phyloP scores from a whole-genome alignment of 2,797 vertebrate genomes.

The Carduelis carduelis region DNA sequence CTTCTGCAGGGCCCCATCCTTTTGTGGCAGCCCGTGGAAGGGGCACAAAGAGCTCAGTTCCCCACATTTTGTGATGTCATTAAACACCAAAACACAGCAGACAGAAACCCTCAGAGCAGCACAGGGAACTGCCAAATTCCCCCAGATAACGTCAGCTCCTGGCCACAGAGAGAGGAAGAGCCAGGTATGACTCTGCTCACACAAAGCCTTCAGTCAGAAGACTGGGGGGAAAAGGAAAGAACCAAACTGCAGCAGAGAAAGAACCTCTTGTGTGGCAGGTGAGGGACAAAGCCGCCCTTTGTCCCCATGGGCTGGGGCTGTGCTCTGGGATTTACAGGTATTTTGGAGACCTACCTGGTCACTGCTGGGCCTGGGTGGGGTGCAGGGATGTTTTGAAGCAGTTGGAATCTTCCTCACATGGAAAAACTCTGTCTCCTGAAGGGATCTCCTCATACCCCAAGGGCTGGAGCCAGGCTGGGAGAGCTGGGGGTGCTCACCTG shows the following conservation, averaged over 20 bases:
- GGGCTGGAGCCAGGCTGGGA: not conserved
- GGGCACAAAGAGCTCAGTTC: not conserved
- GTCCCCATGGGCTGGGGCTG: not conserved
- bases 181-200: not conserved
- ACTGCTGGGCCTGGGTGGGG: accelerated
- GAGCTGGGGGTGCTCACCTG: not conserved
- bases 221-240: not conserved
- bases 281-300: not conserved
- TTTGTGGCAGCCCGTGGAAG: accelerated
- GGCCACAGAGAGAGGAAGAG: not conserved
- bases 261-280: not conserved
- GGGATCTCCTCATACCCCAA: accelerated
- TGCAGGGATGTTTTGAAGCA: accelerated
- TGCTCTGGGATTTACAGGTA: not conserved
- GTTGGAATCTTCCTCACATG: accelerated
- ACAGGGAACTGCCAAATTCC: not conserved
- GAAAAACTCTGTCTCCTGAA: not conserved
- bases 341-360: not conserved
- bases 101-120: not conserved
- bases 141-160: not conserved
- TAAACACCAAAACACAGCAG: not conserved
- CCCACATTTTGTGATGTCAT: accelerated
- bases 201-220: not conserved
- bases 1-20: accelerated
- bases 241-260: not conserved